Evolutionary conservation across 2,888 invertebrate genomes (phyloP).

Genomic region (Perizoma affinitatum): DNA sequence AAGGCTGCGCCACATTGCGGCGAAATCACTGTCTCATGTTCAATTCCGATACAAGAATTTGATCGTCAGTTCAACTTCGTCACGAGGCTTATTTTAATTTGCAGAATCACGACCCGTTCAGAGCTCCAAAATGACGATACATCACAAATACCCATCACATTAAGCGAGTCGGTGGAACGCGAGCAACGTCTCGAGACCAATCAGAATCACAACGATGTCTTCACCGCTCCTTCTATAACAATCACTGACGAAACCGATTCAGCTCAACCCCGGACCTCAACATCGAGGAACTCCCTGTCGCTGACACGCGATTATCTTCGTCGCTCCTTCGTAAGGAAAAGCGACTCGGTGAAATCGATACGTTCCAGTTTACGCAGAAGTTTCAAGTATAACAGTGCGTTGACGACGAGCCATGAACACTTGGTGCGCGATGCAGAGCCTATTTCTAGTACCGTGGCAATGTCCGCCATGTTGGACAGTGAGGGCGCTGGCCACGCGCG

Average conservation of each 20-base stretch:
- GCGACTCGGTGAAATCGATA: slow-evolving; percentile 73
- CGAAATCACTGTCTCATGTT: too few relatives aligned
- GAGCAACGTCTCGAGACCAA: slow-evolving; percentile 48
- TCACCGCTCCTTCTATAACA: slow-evolving; percentile 57
- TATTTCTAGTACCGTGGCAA: slow-evolving; percentile 78
- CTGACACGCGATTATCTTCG: slow-evolving; percentile 68
- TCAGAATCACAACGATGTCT: slow-evolving; percentile 57
- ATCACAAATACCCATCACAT: slow-evolving; percentile 69
- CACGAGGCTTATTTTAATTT: slow-evolving; percentile 17
- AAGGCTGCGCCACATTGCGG: too few relatives aligned
- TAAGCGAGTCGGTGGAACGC: slow-evolving; percentile 72
- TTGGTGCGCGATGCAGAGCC: slow-evolving; percentile 85
- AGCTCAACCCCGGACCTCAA: slow-evolving; percentile 50
- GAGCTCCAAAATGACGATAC: slow-evolving; percentile 58
- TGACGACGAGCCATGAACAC: slow-evolving; percentile 83
- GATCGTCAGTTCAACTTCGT: too few relatives aligned
- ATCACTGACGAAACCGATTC: slow-evolving; percentile 66
- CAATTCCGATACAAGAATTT: too few relatives aligned
- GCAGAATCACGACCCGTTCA: slow-evolving; percentile 66
- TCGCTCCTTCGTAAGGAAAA: slow-evolving; percentile 71
- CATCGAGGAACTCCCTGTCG: slow-evolving; percentile 63
- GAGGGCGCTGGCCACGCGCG: slow-evolving; percentile 55
- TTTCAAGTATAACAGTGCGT: slow-evolving; percentile 70
- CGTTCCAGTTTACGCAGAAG: slow-evolving; percentile 72
- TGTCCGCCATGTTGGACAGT: slow-evolving; percentile 71